Evolutionary conservation across 2,113 vertebrate species (phyloP).

Genomic region (Albula glossodonta): DNA sequence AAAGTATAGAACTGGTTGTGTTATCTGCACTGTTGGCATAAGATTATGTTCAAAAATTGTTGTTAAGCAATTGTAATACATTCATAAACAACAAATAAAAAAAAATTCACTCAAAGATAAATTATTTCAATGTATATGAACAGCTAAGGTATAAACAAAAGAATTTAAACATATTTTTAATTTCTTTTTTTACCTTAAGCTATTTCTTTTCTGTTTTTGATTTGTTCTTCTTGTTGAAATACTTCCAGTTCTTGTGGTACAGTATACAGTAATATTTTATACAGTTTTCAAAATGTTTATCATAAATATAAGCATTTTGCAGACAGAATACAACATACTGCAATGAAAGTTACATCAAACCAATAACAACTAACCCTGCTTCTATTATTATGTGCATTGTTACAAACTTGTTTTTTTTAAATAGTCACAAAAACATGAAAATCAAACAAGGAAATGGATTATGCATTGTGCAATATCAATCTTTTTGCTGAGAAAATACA

Average conservation of each 20-base stretch:
- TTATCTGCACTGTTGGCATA: too few relatives aligned
- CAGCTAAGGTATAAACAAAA: too few relatives aligned
- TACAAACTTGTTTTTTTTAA: not conserved
- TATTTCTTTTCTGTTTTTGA: not conserved
- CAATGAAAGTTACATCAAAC: constrained; percentile 3
- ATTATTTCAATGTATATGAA: too few relatives aligned
- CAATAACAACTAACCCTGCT: constrained; percentile 8
- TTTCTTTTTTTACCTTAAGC: not conserved
- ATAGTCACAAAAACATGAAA: not conserved
- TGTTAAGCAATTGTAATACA: not conserved
- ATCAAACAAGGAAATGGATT: constrained; percentile 10
- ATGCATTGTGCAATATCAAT: constrained; percentile 59
- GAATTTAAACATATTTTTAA: too few relatives aligned
- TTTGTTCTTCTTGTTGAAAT: not conserved
- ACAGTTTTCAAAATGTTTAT: constrained; percentile 7
- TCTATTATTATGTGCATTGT: constrained; percentile 17
- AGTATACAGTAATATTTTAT: not conserved
- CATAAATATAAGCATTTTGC: not conserved
- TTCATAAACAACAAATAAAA: not conserved
- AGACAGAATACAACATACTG: constrained; percentile 3
- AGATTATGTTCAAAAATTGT: not conserved
- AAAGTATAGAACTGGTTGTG: too few relatives aligned
- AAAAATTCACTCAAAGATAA: not conserved
- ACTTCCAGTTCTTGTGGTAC: not conserved
- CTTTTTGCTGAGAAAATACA: constrained; percentile 27